These are phyloP conservation scores for Channa argus DNA, from an alignment of 2,113 vertebrate genomes.

Conservation along the genomic window DNA sequence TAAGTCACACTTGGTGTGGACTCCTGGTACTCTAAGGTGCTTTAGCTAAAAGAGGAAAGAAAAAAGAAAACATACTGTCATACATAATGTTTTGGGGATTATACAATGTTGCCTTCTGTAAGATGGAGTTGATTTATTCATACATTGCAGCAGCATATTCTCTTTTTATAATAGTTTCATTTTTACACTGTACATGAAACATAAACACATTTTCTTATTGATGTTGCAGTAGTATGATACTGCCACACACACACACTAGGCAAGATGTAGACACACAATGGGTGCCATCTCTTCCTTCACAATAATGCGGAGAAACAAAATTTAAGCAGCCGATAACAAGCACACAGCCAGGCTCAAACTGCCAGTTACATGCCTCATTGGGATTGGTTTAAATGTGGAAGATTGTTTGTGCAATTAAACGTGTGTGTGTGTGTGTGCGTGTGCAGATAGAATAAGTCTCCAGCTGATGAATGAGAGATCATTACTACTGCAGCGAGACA, in stretches of 20 bases:
- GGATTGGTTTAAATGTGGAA: constrained; percentile 66
- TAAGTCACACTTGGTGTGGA: constrained; percentile 1
- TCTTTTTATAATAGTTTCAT: constrained; percentile 70
- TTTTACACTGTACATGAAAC: constrained; percentile 67
- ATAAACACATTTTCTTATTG: constrained; percentile 58
- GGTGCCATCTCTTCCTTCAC: constrained; percentile 11
- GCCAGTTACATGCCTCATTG: constrained; percentile 73
- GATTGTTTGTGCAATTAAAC: constrained; percentile 58
- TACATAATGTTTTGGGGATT: not conserved
- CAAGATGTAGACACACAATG: not conserved
- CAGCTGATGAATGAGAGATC: constrained; percentile 47
- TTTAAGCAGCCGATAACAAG: constrained; percentile 55
- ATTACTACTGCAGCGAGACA: constrained; percentile 41
- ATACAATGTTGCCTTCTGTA: constrained; percentile 21
- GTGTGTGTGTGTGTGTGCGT: constrained; percentile 25
- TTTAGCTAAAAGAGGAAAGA: constrained; percentile 5
- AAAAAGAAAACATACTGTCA: not conserved
- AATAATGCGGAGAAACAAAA: constrained; percentile 27
- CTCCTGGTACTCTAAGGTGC: constrained; percentile 2
- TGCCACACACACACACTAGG: not conserved
- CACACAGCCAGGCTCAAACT: constrained; percentile 48
- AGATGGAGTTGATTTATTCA: constrained; percentile 65
- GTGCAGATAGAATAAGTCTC: constrained; percentile 22
- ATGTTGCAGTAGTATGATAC: constrained; percentile 36
- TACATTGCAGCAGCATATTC: constrained; percentile 46